Evolutionary conservation across 2,113 vertebrate species (phyloP).

Genomic region (Rhadina sibilatrix): DNA sequence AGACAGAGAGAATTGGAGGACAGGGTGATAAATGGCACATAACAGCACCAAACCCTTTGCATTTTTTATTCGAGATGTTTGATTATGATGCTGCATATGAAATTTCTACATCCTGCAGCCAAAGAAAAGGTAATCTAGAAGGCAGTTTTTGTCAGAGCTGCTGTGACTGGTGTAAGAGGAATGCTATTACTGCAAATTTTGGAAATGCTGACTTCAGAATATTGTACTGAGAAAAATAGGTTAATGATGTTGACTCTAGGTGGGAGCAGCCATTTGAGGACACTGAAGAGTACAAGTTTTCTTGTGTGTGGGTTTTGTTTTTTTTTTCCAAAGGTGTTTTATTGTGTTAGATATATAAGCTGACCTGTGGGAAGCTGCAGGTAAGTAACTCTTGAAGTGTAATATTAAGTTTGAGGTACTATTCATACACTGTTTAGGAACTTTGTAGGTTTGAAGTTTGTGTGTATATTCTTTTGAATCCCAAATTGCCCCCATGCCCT

Average conservation of each 20-base stretch:
- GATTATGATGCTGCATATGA: neutral
- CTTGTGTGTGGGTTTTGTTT: no score
- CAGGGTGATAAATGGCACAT: neutral
- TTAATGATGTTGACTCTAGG: neutral
- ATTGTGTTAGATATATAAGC: neutral
- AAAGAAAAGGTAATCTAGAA: neutral
- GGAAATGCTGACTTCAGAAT: neutral
- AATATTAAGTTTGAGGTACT: neutral
- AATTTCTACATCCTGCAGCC: neutral
- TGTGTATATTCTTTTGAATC: neutral
- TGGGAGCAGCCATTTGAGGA: neutral
- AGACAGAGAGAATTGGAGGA: neutral
- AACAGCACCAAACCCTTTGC: neutral
- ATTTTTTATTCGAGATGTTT: neutral
- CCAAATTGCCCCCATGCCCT: neutral
- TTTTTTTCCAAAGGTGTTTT: neutral
- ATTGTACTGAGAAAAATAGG: neutral
- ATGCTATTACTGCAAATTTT: neutral
- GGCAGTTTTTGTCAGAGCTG: neutral
- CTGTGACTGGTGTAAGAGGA: neutral
- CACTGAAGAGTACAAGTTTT: neutral
- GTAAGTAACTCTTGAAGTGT: neutral
- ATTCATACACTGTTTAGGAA: neutral
- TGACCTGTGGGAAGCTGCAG: neutral
- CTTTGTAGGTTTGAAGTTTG: rapidly evolving